phyloP scores from a whole-genome alignment of 2,797 vertebrate species.

The Oryzias sinensis region DNA sequence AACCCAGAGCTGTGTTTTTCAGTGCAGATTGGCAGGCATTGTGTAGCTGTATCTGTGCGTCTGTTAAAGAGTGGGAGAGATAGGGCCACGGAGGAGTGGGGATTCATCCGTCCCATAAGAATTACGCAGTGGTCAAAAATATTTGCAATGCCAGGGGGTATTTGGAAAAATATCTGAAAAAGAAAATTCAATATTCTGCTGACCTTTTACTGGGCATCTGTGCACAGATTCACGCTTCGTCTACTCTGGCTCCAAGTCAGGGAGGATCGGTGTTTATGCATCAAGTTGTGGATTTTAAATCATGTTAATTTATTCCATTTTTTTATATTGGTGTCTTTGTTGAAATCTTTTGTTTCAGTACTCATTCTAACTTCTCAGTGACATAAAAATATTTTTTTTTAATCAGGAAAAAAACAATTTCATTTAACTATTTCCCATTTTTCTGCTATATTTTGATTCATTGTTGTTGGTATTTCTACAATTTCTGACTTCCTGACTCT shows the following conservation, averaged over 20 bases:
- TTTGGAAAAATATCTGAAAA: conserved; percentile 93
- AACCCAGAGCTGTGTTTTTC: conserved; percentile 90
- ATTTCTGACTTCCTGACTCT: conserved; percentile 11
- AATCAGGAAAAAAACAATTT: neutral
- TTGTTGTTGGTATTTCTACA: neutral
- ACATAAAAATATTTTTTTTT: neutral
- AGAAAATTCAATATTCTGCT: conserved; percentile 92
- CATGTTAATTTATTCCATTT: conserved; percentile 65
- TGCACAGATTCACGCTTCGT: conserved; percentile 71
- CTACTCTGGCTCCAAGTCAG: conserved; percentile 72
- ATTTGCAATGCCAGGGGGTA: conserved; percentile 99
- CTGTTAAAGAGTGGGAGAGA: conserved; percentile 27
- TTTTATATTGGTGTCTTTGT: conserved; percentile 47
- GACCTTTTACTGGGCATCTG: conserved; percentile 91
- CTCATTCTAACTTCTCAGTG: conserved; percentile 23
- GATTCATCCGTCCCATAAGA: conserved; percentile 96
- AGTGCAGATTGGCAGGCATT: conserved; percentile 78
- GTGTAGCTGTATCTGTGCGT: conserved; percentile 51
- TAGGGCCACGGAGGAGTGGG: conserved; percentile 72
- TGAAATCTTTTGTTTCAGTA: conserved; percentile 41
- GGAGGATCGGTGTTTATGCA: conserved; percentile 56
- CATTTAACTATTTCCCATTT: too few species aligned
- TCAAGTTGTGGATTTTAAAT: conserved; percentile 53
- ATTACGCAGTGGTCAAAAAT: conserved; percentile 97
- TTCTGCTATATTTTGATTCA: too few species aligned